Base-by-base conservation (phyloP, 92 coral and sea anemone genomes). In the Pocillopora grandis region DNA sequence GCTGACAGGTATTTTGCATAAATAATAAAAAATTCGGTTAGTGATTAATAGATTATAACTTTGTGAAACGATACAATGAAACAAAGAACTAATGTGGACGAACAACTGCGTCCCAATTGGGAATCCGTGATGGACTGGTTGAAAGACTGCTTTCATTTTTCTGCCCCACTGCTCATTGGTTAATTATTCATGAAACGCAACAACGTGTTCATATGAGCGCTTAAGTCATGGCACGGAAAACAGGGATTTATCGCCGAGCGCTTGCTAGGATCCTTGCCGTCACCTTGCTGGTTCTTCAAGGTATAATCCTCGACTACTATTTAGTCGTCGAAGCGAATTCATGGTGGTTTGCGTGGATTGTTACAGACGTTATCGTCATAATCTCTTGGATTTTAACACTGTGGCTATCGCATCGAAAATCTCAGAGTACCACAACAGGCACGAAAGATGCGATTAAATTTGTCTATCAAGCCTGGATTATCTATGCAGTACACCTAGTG, bases 401-500 rank as follows among this genome's bases (percentile, higher is more conserved):
- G 98, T 59, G 92, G 62, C 79, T 90, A 77, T 91, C 98, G 31
- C 90, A 90, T 58, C 85, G 91, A 80, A 15, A 70, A 77, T 61
- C 85, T 83, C 85, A 36, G 27, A 42, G 65, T 27, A 56, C 58
- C 5, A 13, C 31, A 19, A 74, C 66, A 23, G 20, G 19, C 23
- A 35, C 66, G 27, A 82, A 88, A 35, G 96, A 95, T 76, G 98
- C 89, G 37, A 89, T 93, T 36, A 92, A 94, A 13, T 92, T 89
- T 77, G 94, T 94, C 1, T 95, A 93, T 71, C 57, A 93, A 0
- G 98, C 98, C 9, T 95, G 98, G 98, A 78, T 93, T 52, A 94
- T 92, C 20, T 95, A 95, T 58, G 93, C 97, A 2, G 31, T 91
- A 12, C 98, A 95, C 83, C 78, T 95, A 27, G 91, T 91, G 10